Conservation (phyloP, 2,888 invertebrate genomes). For the Cephus spinipes region DNA sequence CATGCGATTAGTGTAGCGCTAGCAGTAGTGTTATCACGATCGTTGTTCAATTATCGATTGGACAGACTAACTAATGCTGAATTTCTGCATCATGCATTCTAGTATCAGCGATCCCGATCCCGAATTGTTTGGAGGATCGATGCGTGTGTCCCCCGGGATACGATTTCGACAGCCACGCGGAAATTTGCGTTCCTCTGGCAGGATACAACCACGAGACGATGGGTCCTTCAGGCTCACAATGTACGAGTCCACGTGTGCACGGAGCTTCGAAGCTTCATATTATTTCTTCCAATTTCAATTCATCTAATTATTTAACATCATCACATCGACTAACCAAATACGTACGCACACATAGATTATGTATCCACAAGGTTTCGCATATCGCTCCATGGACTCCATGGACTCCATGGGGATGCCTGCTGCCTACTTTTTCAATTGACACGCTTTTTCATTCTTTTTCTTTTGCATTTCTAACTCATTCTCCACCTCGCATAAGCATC, state of each 20-base stretch:
- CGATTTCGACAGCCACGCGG: conserved; percentile 56
- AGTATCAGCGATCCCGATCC: conserved; percentile 61
- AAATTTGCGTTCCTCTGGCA: conserved; percentile 61
- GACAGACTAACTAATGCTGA: background rate
- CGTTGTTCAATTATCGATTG: background rate
- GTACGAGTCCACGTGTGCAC: conserved; percentile 47
- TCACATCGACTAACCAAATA: no score
- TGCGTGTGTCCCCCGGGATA: conserved; percentile 68
- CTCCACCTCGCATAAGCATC: background rate
- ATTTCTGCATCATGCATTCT: conserved; percentile 48
- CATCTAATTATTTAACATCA: no score
- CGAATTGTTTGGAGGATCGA: conserved; percentile 65
- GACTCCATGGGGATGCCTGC: background rate
- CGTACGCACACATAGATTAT: background rate
- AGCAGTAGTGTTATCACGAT: background rate
- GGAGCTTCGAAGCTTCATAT: background rate
- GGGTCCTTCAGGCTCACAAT: conserved; percentile 64
- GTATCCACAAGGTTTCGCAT: background rate
- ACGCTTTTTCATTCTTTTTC: background rate
- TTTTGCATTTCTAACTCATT: background rate
- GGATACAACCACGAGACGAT: conserved; percentile 63
- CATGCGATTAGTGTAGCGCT: background rate
- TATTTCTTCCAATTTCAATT: background rate
- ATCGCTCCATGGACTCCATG: background rate
- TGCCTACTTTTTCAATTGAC: background rate